Percentiles rank a stretch among this genome's conserved stretches.
Evolutionary conservation across 2,888 invertebrate species (phyloP).

Genomic region (Plemyria rubiginata): DNA sequence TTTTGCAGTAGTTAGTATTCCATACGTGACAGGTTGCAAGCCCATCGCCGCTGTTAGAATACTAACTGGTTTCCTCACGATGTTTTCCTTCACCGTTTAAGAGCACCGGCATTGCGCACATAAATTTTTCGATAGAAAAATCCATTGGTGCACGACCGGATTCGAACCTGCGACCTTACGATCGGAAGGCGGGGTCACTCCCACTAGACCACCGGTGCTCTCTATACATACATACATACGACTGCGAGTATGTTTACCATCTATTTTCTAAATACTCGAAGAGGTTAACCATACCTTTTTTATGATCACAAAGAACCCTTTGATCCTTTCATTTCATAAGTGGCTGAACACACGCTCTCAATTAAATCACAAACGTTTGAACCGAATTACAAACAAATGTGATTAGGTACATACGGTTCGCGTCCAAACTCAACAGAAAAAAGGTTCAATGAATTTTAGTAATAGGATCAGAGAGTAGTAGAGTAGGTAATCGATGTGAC

Average conservation of each 20-base stretch:
- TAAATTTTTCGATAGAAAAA: too few species aligned
- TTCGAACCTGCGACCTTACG: too few species aligned
- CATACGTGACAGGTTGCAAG: too few species aligned
- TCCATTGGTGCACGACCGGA: too few species aligned
- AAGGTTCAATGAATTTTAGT: neutral
- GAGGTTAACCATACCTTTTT: constrained; percentile 19
- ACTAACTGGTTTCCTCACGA: too few species aligned
- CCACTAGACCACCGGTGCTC: too few species aligned
- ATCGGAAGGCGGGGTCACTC: too few species aligned
- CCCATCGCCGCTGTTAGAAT: too few species aligned
- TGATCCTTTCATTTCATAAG: constrained; percentile 26
- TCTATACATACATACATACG: too few species aligned
- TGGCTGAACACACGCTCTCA: constrained; percentile 25
- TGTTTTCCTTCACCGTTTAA: too few species aligned
- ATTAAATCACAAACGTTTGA: constrained; percentile 26
- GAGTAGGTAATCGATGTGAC: neutral
- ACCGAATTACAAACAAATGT: constrained; percentile 31
- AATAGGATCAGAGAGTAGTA: neutral
- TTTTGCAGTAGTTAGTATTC: too few species aligned
- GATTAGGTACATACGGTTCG: constrained; percentile 16
- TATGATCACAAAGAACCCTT: constrained; percentile 20
- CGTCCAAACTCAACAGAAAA: neutral
- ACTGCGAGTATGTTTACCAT: neutral
- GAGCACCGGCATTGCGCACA: too few species aligned
- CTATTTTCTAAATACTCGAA: neutral